A percentile compares a stretch with the other conserved stretches of the same genome.
These are phyloP conservation scores for human DNA, from an alignment of 2,113 vertebrate genomes.

Conservation along the genomic window GRCh38 chr15:92596501-92597000, in stretches of 20 bases:
- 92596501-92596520: not conserved
- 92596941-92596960: not conserved
- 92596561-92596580: rapidly evolving
- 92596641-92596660: rapidly evolving
- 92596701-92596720: not conserved
- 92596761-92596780: not conserved
- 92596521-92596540: not conserved
- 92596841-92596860: not conserved
- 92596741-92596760: not conserved
- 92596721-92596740: not conserved
- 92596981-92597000: not conserved
- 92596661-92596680: not conserved
- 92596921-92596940: not conserved
- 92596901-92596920: not conserved
- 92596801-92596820: not conserved
- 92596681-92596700: not conserved
- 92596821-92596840: not conserved
- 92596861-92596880: not conserved
- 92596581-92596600: not conserved
- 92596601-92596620: not conserved
- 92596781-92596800: not conserved
- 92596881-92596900: not conserved
- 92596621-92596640: not conserved
- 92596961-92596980: not conserved
- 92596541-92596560: too few relatives aligned